Percentiles rank a stretch among this genome's conserved stretches.
Conservation (phyloP, 1,140 invertebrate species). For the Lysiphlebus fabarum region DNA sequence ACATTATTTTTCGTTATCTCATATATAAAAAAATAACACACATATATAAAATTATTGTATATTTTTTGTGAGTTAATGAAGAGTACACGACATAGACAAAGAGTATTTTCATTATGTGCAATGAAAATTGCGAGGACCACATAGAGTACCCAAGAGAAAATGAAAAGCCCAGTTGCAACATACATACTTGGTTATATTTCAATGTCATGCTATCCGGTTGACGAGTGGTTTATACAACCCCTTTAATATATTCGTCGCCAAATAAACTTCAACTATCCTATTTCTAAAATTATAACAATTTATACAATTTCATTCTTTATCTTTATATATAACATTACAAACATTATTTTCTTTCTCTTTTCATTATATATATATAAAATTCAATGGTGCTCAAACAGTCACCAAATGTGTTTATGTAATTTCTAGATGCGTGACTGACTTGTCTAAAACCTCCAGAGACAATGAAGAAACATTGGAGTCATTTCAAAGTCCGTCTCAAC, state of each 20-base stretch:
- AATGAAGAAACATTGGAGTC: neutral
- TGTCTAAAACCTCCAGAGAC: neutral
- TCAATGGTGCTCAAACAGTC: neutral
- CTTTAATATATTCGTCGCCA: slow-evolving; percentile 31
- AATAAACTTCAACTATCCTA: slow-evolving; percentile 19
- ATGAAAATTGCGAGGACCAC: slow-evolving; percentile 7
- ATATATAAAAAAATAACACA: no score
- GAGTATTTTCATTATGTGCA: neutral
- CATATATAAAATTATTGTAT: no score
- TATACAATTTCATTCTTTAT: neutral
- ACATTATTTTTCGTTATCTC: no score
- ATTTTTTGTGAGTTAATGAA: no score
- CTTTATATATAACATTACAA: neutral
- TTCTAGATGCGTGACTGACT: neutral
- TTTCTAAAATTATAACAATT: no score
- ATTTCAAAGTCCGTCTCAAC: neutral
- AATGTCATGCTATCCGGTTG: slow-evolving; percentile 33
- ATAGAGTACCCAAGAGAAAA: slow-evolving; percentile 3
- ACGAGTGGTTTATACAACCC: slow-evolving; percentile 38
- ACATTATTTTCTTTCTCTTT: no score
- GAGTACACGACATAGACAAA: slow-evolving; percentile 1
- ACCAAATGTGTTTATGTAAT: slow-evolving; percentile 2
- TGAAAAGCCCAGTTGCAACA: neutral
- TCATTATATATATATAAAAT: no score
- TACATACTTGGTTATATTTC: slow-evolving; percentile 31